These are phyloP conservation scores for Steinernema feltiae DNA, from an alignment of 1,140 invertebrate species.

Conservation along the genomic window DNA sequence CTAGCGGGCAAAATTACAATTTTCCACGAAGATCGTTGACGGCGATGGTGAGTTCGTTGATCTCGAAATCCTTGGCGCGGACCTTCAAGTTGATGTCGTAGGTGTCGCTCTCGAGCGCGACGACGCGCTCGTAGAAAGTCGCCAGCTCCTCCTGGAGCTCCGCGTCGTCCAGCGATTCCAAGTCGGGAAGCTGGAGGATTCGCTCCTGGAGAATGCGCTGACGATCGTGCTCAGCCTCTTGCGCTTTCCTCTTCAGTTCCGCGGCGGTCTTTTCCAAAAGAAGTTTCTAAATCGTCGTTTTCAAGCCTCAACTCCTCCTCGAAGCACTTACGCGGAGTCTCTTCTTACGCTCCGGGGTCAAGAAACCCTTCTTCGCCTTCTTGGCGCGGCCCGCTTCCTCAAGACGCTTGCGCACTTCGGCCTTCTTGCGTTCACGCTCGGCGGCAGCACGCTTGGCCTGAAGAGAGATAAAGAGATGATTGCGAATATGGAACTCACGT, in stretches of 20 bases:
- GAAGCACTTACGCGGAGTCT: slow-evolving; percentile 61
- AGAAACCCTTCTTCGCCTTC: slow-evolving; percentile 47
- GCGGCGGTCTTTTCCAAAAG: slow-evolving; percentile 98
- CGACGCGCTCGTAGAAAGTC: slow-evolving; percentile 83
- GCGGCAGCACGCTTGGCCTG: slow-evolving; percentile 35
- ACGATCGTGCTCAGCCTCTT: slow-evolving; percentile 90
- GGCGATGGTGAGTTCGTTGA: slow-evolving; percentile 95
- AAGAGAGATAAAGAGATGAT: slow-evolving; percentile 14
- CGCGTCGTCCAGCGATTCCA: slow-evolving; percentile 57
- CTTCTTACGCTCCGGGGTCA: slow-evolving; percentile 44
- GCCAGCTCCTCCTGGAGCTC: slow-evolving; percentile 88
- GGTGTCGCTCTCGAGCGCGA: slow-evolving; percentile 85
- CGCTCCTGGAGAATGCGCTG: slow-evolving; percentile 92
- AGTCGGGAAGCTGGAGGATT: slow-evolving; percentile 52
- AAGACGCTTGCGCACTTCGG: slow-evolving; percentile 42
- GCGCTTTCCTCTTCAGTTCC: slow-evolving; percentile 96
- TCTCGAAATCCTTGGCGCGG: slow-evolving; percentile 90
- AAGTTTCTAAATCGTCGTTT: slow-evolving; percentile 65
- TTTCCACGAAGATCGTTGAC: slow-evolving; percentile 99
- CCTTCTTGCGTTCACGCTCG: slow-evolving; percentile 45
- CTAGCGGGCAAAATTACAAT: slow-evolving; percentile 75
- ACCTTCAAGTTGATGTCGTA: slow-evolving; percentile 93
- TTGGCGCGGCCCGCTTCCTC: slow-evolving; percentile 41
- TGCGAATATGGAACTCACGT: neutral
- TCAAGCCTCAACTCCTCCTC: neutral